Evolutionary conservation across 1,140 invertebrate species (phyloP), one percentile per base, ranked within the genome.

Genomic region (Drosophila azteca): DNA sequence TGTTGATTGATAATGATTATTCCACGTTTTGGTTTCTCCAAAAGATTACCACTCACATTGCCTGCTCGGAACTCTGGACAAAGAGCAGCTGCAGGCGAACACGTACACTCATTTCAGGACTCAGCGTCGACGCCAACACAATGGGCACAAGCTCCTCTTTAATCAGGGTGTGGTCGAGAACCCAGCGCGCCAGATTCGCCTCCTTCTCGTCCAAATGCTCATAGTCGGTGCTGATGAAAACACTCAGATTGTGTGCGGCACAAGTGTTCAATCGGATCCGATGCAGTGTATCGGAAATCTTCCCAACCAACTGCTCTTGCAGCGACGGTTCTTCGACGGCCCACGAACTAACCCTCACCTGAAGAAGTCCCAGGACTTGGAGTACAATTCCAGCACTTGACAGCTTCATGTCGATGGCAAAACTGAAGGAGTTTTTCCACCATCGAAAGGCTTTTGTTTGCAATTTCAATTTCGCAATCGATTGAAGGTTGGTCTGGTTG

Each of bases 171-270:
- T 35, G 22, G 1, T 60, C 41, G 7, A 87, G 45, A 0, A 82
- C 57, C 0, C 24, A 24, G 0, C 50, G 48, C 6, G 76, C 65
- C 31, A 78, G 13, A 3, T 17, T 22, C 13, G 39, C 44, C 15
- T 50, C 11, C 6, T 9, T 2, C 13, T 6, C 26, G 5, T 51
- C 44, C 66, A 87, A 20, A 1, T 76, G n/a, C 15, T 63, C 6
- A 35, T 76, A 82, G 3, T 9, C n/a, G 26, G 61, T 69, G 62
- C 66, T 78, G 0, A 87, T 46, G 6, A 52, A 72, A 3, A 66
- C 31, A 35, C 75, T 76, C 0, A 72, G 6, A 7, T 79, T 75
- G 7, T 72, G 11, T 0, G 11, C 41, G 6, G 52, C 65, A 54
- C 76, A 69, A 39, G 9, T 61, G 11, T 66, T 59, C 1, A 2